A percentile compares a stretch with the other conserved stretches of the same genome.
Evolutionary conservation across 2,888 invertebrate species (phyloP).

Genomic region (Drosophila emarginata): DNA sequence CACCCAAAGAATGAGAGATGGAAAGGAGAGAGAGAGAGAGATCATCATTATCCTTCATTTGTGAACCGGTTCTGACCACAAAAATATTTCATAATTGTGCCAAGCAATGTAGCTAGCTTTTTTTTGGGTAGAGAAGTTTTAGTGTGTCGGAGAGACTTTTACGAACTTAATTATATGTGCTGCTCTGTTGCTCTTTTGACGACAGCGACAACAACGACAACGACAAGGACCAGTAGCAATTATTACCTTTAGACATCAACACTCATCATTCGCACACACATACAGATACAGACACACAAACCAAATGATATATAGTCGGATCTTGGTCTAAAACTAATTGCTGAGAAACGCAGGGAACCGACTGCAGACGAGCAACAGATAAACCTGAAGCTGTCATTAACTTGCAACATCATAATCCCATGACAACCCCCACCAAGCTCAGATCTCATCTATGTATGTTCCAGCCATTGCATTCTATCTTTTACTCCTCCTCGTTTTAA

Average conservation of each 20-base stretch:
- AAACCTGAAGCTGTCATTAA: conserved; percentile 74
- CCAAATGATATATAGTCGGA: conserved; percentile 65
- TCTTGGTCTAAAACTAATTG: conserved; percentile 14
- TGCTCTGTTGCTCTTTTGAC: conserved; percentile 31
- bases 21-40: neutral
- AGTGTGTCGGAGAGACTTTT: conserved; percentile 67
- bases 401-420: conserved; percentile 73
- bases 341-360: conserved; percentile 48
- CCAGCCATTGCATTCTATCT: neutral
- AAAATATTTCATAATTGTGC: conserved; percentile 78
- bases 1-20: conserved; percentile 1
- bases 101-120: conserved; percentile 60
- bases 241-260: conserved; percentile 60
- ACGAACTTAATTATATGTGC: conserved; percentile 71
- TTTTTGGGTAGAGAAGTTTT: conserved; percentile 35
- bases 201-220: conserved; percentile 42
- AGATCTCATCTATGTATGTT: conserved; percentile 15
- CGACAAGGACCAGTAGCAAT: conserved; percentile 74
- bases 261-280: conserved; percentile 67
- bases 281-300: conserved; percentile 17
- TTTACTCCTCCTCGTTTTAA: conserved; percentile 10
- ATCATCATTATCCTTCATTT: conserved; percentile 79
- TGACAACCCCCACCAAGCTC: conserved; percentile 20
- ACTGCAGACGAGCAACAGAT: conserved; percentile 45
- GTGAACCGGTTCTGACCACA: conserved; percentile 61